Evolutionary conservation across 2,888 invertebrate genomes (phyloP).

Genomic region (Lasioglossum leucozonium): DNA sequence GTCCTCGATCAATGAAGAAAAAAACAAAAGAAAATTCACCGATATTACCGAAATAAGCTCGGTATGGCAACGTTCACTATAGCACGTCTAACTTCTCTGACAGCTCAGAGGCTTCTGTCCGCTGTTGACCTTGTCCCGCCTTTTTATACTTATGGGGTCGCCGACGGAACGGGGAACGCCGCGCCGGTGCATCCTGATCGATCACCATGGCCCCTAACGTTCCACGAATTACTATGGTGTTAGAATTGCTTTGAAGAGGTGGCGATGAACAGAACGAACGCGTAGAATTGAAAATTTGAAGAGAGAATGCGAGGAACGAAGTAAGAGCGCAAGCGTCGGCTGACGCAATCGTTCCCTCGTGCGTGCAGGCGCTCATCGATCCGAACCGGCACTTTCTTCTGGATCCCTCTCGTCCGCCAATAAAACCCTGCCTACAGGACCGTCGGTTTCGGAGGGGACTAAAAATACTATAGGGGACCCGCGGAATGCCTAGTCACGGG

Average conservation of each 20-base stretch:
- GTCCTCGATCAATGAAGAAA: not conserved
- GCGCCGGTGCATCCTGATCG: not conserved
- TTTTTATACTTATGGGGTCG: slow-evolving; percentile 73
- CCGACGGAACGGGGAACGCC: slow-evolving; percentile 33
- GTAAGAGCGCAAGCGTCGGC: slow-evolving; percentile 58
- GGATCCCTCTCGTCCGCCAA: slow-evolving; percentile 35
- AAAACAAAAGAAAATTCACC: not conserved
- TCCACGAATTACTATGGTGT: not conserved
- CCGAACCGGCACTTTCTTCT: slow-evolving; percentile 50
- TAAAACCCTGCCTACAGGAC: slow-evolving; percentile 35
- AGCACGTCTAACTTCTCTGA: slow-evolving; percentile 72
- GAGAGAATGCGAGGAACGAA: slow-evolving; percentile 16
- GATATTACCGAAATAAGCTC: not conserved
- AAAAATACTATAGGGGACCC: slow-evolving; percentile 42
- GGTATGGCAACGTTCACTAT: slow-evolving; percentile 12
- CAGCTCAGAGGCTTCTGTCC: slow-evolving; percentile 76
- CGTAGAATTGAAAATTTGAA: slow-evolving; percentile 32
- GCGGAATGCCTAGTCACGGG: not conserved
- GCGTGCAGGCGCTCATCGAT: slow-evolving; percentile 57
- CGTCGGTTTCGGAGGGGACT: slow-evolving; percentile 20
- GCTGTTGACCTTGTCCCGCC: slow-evolving; percentile 81
- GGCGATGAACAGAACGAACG: not conserved
- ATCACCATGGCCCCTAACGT: not conserved
- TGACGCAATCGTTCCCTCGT: slow-evolving; percentile 52
- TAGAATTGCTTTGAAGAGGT: not conserved